These are phyloP conservation scores for Elaphurus davidianus DNA, from an alignment of 2,113 vertebrate genomes.

Conservation along the genomic window DNA sequence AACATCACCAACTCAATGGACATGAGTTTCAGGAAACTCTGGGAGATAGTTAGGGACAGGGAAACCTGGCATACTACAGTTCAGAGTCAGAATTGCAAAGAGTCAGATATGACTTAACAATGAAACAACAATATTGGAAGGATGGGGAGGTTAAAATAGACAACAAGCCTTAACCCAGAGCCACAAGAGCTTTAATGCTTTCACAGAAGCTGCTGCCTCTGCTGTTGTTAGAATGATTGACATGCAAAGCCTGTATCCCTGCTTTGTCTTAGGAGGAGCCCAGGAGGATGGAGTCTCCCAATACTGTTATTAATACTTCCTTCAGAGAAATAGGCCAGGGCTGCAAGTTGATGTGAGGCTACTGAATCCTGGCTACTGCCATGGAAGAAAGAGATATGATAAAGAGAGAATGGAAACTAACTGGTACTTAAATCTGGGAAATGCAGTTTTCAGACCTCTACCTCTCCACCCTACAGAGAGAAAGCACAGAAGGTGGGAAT, in stretches of 20 bases:
- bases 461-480: neutral
- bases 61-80: neutral
- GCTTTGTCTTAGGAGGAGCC: no score
- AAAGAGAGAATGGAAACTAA: neutral
- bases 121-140: neutral
- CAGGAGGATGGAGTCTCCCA: neutral
- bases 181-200: neutral
- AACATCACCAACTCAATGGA: neutral
- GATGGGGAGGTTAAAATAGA: neutral
- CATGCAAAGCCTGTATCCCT: neutral
- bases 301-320: neutral
- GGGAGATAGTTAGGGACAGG: neutral
- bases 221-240: neutral
- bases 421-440: neutral
- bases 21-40: neutral
- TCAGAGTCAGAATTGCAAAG: neutral
- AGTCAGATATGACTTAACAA: neutral
- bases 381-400: neutral
- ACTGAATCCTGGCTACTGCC: neutral
- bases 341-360: accelerated
- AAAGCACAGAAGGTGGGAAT: neutral
- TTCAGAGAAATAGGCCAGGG: neutral
- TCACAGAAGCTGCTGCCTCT: neutral
- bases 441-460: neutral
- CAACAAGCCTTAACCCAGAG: neutral